phyloP scores from a whole-genome alignment of 2,888 invertebrate genomes.

The Eupithecia dodoneata region DNA sequence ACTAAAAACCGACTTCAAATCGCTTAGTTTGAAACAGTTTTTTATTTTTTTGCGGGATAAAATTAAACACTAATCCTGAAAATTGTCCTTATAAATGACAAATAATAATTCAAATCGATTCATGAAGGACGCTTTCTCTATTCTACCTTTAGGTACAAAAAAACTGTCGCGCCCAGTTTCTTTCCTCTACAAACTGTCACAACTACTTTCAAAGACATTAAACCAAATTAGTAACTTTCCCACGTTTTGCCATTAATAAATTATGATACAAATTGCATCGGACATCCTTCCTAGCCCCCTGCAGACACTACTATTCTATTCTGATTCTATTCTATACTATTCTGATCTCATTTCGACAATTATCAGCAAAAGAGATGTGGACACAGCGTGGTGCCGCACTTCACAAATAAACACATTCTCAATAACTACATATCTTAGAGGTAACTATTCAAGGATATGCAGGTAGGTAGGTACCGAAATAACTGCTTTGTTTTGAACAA shows the following conservation, averaged over 20 bases:
- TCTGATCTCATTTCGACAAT: conserved; percentile 34
- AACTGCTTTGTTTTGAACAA: no score
- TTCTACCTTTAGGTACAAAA: no score
- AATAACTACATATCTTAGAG: background rate
- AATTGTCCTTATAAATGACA: no score
- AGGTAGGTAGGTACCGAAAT: no score
- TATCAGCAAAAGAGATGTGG: conserved; percentile 56
- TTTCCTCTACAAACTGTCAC: background rate
- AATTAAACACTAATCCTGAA: no score
- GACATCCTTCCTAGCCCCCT: conserved; percentile 53
- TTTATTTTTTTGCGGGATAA: no score
- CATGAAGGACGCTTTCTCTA: no score
- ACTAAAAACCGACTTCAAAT: no score
- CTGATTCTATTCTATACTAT: background rate
- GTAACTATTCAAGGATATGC: no score
- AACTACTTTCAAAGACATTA: background rate
- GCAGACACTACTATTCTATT: conserved; percentile 44
- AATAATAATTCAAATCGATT: no score
- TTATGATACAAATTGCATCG: conserved; percentile 50
- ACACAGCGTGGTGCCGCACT: conserved; percentile 49
- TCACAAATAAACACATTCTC: conserved; percentile 25
- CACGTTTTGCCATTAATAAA: conserved; percentile 62
- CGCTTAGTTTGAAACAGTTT: no score
- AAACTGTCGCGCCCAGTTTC: background rate
- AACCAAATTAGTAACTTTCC: conserved; percentile 63